Percentiles rank a stretch among this genome's conserved stretches.
phyloP scores from a whole-genome alignment of 1,140 invertebrate species.

The Oryzaephilus surinamensis region DNA sequence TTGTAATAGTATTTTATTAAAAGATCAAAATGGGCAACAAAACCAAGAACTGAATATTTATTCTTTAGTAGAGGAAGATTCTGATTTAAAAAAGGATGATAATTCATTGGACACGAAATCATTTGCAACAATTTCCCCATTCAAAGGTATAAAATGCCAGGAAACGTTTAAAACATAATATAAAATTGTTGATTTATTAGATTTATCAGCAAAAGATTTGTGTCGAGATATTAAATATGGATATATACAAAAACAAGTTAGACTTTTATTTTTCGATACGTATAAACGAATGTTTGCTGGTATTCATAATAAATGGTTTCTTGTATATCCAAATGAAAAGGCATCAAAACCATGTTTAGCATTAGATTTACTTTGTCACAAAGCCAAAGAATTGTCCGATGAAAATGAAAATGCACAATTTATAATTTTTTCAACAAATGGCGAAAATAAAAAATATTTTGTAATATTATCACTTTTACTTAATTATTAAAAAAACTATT shows the following conservation, averaged over 20 bases:
- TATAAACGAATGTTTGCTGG: slow-evolving; percentile 12
- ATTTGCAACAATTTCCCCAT: too few species aligned
- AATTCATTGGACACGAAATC: too few species aligned
- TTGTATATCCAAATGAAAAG: slow-evolving; percentile 16
- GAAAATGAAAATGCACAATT: slow-evolving; percentile 11
- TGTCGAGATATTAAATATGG: slow-evolving; percentile 16
- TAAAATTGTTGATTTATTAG: slow-evolving; percentile 10
- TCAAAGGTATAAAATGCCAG: too few species aligned
- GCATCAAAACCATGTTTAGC: slow-evolving; percentile 15
- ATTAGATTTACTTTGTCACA: slow-evolving; percentile 14
- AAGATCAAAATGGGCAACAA: slow-evolving; percentile 7
- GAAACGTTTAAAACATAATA: background rate
- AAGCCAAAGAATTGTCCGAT: slow-evolving; percentile 8
- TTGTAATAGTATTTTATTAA: slow-evolving; percentile 1
- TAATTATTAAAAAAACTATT: background rate
- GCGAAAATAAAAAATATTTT: slow-evolving; percentile 12
- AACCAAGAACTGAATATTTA: slow-evolving; percentile 19
- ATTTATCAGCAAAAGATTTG: slow-evolving; percentile 13
- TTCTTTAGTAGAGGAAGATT: slow-evolving; percentile 13
- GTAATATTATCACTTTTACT: slow-evolving; percentile 5
- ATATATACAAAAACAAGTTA: slow-evolving; percentile 13
- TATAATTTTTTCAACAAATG: slow-evolving; percentile 6
- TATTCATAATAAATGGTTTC: slow-evolving; percentile 14
- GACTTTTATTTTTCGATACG: slow-evolving; percentile 15
- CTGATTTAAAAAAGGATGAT: too few species aligned